Evolutionary conservation across 2,888 invertebrate species (phyloP).

Genomic region (Laothoe populi): DNA sequence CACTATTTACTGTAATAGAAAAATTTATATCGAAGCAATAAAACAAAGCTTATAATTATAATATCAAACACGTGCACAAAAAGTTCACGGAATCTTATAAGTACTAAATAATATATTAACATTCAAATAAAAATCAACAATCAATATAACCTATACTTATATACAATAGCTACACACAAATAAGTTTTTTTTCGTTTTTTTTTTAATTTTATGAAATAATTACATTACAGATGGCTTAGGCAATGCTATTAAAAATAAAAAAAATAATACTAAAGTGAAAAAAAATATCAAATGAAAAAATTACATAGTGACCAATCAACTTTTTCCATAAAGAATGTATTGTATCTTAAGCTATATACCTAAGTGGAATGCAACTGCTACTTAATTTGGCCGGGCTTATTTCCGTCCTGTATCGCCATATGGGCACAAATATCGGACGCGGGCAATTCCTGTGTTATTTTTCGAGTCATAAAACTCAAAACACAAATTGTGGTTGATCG

Average conservation of each 20-base stretch:
- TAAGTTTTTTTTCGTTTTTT: not conserved
- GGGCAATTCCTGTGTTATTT: too few relatives aligned
- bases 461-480: too few relatives aligned
- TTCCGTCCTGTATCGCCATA: too few relatives aligned
- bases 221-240: not conserved
- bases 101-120: conserved; percentile 15
- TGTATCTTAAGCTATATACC: too few relatives aligned
- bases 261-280: not conserved
- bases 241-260: not conserved
- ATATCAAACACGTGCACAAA: conserved; percentile 11
- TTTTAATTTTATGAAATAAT: not conserved
- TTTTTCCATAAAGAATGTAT: too few relatives aligned
- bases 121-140: conserved; percentile 20
- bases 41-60: not conserved
- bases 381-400: too few relatives aligned
- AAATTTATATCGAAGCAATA: not conserved
- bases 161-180: not conserved
- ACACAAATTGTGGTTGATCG: too few relatives aligned
- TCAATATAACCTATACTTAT: conserved; percentile 5
- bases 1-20: not conserved
- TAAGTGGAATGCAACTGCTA: too few relatives aligned
- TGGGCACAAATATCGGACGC: too few relatives aligned
- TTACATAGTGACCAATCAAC: not conserved
- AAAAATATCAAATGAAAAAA: not conserved
- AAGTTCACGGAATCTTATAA: conserved; percentile 17